Base-by-base conservation (phyloP, 2,113 vertebrate species). In the Sander vitreus region DNA sequence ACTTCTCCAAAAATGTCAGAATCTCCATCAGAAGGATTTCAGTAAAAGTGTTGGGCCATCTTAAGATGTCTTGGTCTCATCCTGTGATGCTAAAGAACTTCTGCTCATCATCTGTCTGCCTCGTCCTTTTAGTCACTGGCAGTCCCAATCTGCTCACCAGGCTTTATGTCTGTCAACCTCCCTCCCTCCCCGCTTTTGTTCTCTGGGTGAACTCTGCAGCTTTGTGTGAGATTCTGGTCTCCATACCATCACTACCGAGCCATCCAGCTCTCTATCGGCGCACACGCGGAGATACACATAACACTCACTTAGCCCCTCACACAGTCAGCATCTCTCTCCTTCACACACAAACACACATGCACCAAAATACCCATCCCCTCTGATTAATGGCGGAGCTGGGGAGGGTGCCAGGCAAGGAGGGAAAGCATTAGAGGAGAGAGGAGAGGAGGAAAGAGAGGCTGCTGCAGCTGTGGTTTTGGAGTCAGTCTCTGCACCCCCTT, bases 351-450 rank as follows among this genome's bases (percentile, higher is more conserved):
- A 84, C 54, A 68, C 83, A 91, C 80, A 85, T 78, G 80, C 78
- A 88, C 79, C 71, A 19, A 86, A 88, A 87, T 91, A 91, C 85
- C 85, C 89, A 78, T 92, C 89, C 82, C 21, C 87, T 88, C 88
- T 96, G 94, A 96, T 95, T 95, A 94, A 95, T 95, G 93, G 89
- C 93, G 94, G 94, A 92, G 88, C 71, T 93, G 90, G 92, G 90
- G 93, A 93, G 88, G 78, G 73, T 95, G 94, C 92, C 92, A 95
- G 93, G 91, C 83, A 59, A 90, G 82, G 77, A 87, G 87, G 60
- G 72, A 68, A 91, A 69, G 85, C 59, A 85, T 77, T 13, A 87
- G 50, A 82, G 76, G 73, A 85, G 66, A 76, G 73, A 85, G 79
- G 55, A 65, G 65, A 78, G 58, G 45, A 47, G 75, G 53, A 68